Conservation (phyloP, 2,797 vertebrate genomes). For the Sebastes kiyomatsui region DNA sequence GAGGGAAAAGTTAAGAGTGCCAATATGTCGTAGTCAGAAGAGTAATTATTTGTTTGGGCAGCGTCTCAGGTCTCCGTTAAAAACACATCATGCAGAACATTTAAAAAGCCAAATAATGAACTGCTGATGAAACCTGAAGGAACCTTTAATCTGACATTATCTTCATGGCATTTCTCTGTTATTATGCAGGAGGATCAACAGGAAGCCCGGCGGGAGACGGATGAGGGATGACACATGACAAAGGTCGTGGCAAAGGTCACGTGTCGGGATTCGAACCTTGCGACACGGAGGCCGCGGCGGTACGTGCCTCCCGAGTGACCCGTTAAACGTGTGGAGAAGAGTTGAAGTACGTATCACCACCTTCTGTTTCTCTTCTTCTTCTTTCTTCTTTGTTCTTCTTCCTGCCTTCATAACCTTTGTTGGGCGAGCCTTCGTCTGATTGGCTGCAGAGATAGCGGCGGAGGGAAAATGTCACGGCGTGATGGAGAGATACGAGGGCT, state of each 20-base stretch:
- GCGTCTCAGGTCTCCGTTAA: background rate
- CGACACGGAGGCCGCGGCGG: background rate
- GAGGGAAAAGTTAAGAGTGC: background rate
- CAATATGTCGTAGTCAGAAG: too few relatives aligned
- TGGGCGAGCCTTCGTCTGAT: conserved; percentile 8
- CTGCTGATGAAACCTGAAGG: background rate
- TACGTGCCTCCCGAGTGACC: background rate
- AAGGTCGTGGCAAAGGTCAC: conserved; percentile 9
- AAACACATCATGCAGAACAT: background rate
- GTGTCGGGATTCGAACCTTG: background rate
- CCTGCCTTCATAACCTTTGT: conserved; percentile 20
- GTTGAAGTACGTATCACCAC: fast-evolving
- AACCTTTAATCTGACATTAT: conserved; percentile 47
- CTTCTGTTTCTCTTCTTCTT: background rate
- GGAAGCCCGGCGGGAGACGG: background rate
- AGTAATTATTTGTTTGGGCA: too few relatives aligned
- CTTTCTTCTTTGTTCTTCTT: background rate
- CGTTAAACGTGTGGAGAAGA: background rate
- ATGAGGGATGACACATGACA: conserved; percentile 6
- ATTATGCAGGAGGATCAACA: background rate
- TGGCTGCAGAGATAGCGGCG: background rate
- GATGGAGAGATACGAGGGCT: background rate
- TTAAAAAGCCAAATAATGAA: background rate
- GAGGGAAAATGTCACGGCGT: conserved; percentile 20
- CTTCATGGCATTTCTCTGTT: conserved; percentile 24